phyloP scores from a whole-genome alignment of 1,140 invertebrate species.

The Rhizoglyphus robini region DNA sequence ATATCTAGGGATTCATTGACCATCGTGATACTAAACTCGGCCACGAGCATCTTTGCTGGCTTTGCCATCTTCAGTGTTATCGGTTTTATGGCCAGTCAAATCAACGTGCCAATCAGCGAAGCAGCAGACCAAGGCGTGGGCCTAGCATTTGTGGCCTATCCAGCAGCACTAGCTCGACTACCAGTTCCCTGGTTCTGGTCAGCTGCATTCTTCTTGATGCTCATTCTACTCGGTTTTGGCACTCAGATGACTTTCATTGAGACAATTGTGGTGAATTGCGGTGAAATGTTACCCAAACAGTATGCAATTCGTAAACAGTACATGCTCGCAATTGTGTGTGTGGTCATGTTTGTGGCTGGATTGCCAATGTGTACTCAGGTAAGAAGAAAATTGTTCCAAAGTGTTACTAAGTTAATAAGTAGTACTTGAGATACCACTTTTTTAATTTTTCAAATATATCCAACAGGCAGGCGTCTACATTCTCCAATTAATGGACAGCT shows the following conservation, averaged over 20 bases:
- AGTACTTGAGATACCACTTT: no score
- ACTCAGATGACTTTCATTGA: no score
- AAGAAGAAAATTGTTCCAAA: no score
- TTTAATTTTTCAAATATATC: no score
- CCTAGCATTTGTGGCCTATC: no score
- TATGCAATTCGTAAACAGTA: conserved; percentile 34
- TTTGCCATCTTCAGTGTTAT: no score
- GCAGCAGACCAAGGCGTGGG: conserved; percentile 1
- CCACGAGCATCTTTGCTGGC: conserved; percentile 5
- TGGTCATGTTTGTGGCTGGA: conserved; percentile 56
- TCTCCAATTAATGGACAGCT: no score
- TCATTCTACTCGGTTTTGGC: conserved; percentile 36
- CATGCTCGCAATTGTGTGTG: conserved; percentile 51
- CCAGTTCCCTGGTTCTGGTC: conserved; percentile 35
- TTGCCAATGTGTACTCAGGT: no score
- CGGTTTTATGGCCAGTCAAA: no score
- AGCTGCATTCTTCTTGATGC: conserved; percentile 38
- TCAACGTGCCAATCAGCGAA: not conserved
- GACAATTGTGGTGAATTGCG: conserved; percentile 29
- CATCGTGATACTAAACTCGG: conserved; percentile 2
- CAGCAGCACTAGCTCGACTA: conserved; percentile 33
- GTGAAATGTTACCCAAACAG: conserved; percentile 29
- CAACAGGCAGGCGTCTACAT: no score
- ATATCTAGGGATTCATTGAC: not conserved
- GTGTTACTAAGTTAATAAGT: no score